Base-by-base conservation (phyloP, 2,888 invertebrate species). In the Pemphredon lugubris region DNA sequence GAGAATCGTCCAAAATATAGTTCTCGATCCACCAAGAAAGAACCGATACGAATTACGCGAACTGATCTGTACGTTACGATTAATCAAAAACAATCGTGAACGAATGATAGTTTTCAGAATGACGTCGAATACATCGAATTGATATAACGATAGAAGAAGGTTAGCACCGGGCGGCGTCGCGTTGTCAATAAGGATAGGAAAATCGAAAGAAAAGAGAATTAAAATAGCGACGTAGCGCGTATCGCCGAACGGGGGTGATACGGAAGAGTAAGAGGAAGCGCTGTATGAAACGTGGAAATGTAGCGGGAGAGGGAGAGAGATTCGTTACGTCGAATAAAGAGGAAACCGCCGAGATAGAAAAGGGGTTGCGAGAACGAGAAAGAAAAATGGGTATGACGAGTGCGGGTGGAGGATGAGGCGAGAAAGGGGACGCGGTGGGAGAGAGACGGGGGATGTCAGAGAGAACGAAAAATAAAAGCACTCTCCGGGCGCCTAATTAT, bases 401-500 rank as follows among this genome's bases (percentile, higher is more conserved):
- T 30, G 9, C 7, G 26, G 14, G 53, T 30, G 1, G 20, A n/a
- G 5, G 16, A 42, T 9, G 16, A 7, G 32, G 18, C 20, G n/a
- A 21, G 13, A 30, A 40, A 42, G 20, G 37, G 30, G 18, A 40
- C 32, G 37, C 32, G 63, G n/a, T 14, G 30, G 45, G 20, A 16
- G 34, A 23, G 32, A 7, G 21, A 32, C 2, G 18, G 20, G 13
- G 23, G 11, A 21, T 40, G 21, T 14, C 16, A 13, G 13, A 18
- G 47, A 73, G 71, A n/a, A n/a, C 55, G 69, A 50, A 72, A 77
- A 82, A 81, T 81, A 75, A 81, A 77, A 83, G 67, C 75, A 65
- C 71, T 69, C 60, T 54, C 75, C 60, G 68, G 53, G 61, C 64
- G 68, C 69, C 71, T 84, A 84, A 85, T 85, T 81, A 84, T 82